phyloP scores from a whole-genome alignment of 2,797 vertebrate genomes.

The Platalea minor region DNA sequence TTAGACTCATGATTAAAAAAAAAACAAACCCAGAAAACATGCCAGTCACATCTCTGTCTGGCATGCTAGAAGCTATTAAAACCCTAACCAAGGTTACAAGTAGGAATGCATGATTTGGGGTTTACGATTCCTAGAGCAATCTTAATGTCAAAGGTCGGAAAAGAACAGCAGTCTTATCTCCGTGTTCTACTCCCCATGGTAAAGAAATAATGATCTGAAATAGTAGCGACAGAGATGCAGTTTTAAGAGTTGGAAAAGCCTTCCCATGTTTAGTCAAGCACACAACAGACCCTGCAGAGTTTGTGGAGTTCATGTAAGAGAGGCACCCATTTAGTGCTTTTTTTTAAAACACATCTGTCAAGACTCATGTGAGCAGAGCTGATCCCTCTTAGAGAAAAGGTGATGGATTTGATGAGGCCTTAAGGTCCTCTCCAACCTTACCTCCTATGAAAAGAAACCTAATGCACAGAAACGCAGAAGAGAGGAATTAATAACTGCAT shows the following conservation, averaged over 20 bases:
- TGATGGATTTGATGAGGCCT: background rate
- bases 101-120: background rate
- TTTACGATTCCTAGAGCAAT: background rate
- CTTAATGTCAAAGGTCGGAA: background rate
- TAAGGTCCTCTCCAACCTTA: background rate
- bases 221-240: background rate
- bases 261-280: background rate
- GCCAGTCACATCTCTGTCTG: background rate
- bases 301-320: background rate
- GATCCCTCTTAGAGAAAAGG: background rate
- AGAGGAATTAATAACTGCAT: background rate
- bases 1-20: background rate
- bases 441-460: background rate
- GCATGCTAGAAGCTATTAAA: background rate
- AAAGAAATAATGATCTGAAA: background rate
- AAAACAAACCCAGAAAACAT: background rate
- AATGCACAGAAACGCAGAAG: background rate
- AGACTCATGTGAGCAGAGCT: rapidly evolving
- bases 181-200: background rate
- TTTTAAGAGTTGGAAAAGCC: background rate
- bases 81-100: background rate
- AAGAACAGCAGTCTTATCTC: background rate
- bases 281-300: background rate
- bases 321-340: background rate
- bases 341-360: background rate